phyloP scores from a whole-genome alignment of 2,797 vertebrate genomes.

The Bufotes viridis region DNA sequence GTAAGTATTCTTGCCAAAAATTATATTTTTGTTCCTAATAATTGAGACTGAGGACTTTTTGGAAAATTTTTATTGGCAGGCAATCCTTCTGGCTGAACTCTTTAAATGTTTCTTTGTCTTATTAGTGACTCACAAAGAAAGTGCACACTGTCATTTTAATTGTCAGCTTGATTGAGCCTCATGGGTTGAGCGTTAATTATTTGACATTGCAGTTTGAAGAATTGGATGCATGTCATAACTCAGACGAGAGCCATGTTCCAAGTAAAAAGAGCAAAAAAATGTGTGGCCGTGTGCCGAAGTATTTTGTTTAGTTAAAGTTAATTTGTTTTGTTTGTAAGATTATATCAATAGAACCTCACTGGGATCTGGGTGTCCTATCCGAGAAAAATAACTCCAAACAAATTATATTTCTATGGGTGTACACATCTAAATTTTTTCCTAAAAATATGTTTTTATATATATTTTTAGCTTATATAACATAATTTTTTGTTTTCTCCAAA shows the following conservation, averaged over 20 bases:
- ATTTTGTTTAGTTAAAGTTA: constrained; percentile 61
- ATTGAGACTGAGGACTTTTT: constrained; percentile 43
- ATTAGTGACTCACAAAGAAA: constrained; percentile 32
- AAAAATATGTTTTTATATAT: not conserved
- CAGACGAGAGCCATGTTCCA: not conserved
- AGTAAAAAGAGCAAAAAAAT: constrained; percentile 2
- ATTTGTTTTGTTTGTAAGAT: constrained; percentile 69
- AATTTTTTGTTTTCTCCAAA: not conserved
- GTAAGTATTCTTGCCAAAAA: constrained; percentile 37
- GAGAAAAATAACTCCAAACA: constrained; percentile 16
- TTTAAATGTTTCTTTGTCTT: constrained; percentile 26
- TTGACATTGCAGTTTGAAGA: constrained; percentile 10
- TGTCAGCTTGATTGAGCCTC: constrained; percentile 40
- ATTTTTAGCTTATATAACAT: no score
- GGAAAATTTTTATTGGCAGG: constrained; percentile 33
- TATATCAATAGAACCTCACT: constrained; percentile 68
- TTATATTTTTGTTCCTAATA: constrained; percentile 47
- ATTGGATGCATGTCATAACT: constrained; percentile 29
- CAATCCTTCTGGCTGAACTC: constrained; percentile 29
- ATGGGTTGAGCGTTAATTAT: constrained; percentile 15
- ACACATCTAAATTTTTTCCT: not conserved
- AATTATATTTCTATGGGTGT: not conserved
- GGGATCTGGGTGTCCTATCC: constrained; percentile 66
- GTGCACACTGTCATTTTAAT: constrained; percentile 29
- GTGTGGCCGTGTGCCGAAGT: constrained; percentile 1